Evolutionary conservation across 2,797 vertebrate genomes (phyloP).

Genomic region (Argyrosomus regius): DNA sequence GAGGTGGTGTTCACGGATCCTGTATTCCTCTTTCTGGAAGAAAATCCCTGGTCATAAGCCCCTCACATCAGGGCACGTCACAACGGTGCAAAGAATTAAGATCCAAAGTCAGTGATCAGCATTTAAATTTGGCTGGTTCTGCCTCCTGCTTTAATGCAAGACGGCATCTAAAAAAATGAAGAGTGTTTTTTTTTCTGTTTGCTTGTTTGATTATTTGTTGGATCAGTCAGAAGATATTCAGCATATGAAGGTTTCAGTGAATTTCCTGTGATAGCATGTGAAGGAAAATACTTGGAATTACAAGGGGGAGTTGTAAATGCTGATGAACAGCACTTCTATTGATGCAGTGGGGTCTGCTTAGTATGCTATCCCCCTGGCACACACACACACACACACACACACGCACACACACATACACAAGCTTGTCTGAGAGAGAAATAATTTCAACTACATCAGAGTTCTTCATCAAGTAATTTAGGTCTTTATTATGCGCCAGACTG

Average conservation of each 20-base stretch:
- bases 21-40: conserved; percentile 40
- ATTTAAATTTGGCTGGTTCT: conserved; percentile 40
- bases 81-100: conserved; percentile 42
- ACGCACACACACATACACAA: conserved; percentile 10
- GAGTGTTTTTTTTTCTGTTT: background rate
- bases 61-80: conserved; percentile 51
- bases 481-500: conserved; percentile 47
- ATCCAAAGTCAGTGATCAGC: conserved; percentile 56
- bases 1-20: conserved; percentile 51
- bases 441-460: conserved; percentile 55
- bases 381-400: conserved; percentile 29
- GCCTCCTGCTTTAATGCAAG: conserved; percentile 22
- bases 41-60: conserved; percentile 68
- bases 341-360: conserved; percentile 78
- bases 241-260: conserved; percentile 46
- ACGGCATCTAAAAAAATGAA: conserved; percentile 12
- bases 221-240: conserved; percentile 21
- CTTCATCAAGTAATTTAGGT: conserved; percentile 52
- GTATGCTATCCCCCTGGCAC: conserved; percentile 65
- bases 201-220: conserved; percentile 28
- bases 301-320: conserved; percentile 73
- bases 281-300: conserved; percentile 69
- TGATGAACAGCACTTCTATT: conserved; percentile 82
- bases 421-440: conserved; percentile 48
- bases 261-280: conserved; percentile 53